These are phyloP conservation scores for Chelidonichthys spinosus DNA, from an alignment of 2,797 vertebrate species.

Conservation along the genomic window DNA sequence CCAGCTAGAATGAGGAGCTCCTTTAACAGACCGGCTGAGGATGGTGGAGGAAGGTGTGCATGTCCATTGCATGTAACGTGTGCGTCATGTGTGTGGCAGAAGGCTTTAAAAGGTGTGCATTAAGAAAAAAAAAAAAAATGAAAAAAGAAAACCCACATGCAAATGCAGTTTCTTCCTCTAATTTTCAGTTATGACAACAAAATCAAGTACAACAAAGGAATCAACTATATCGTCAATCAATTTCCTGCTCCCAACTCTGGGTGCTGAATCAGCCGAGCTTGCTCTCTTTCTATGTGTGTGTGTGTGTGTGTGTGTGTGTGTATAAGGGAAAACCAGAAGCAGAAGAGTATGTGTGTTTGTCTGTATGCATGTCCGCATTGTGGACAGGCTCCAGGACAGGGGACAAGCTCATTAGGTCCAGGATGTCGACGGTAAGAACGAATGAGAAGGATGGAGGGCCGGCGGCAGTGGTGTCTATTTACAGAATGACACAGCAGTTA, in stretches of 20 bases:
- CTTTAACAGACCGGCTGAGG: conserved; percentile 33
- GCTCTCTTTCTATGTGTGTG: conserved; percentile 27
- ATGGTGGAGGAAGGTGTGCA: conserved; percentile 26
- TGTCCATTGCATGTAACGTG: conserved; percentile 11
- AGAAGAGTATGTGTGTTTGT: conserved; percentile 36
- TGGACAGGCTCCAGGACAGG: conserved; percentile 81
- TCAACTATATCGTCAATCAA: conserved; percentile 70
- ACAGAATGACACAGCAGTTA: conserved; percentile 99
- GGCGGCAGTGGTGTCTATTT: conserved; percentile 80
- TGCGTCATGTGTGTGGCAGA: conserved; percentile 37
- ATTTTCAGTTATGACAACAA: conserved; percentile 59
- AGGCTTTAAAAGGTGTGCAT: conserved; percentile 64
- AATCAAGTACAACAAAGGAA: conserved; percentile 73
- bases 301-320: conserved; percentile 19
- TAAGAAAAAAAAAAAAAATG: conserved; percentile 41
- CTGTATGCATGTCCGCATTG: conserved; percentile 44
- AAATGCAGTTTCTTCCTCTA: conserved; percentile 68
- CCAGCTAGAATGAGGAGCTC: conserved; percentile 43
- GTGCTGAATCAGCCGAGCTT: conserved; percentile 60
- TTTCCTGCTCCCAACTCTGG: conserved; percentile 55
- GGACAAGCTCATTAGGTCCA: conserved; percentile 62
- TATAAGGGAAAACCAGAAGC: conserved; percentile 1
- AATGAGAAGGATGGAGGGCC: conserved; percentile 61
- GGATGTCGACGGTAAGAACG: conserved; percentile 55
- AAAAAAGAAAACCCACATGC: conserved; percentile 48